A percentile compares a stretch with the other conserved stretches of the same genome.
Evolutionary conservation across 2,113 vertebrate genomes (phyloP).

Genomic region (Coturnix japonica): DNA sequence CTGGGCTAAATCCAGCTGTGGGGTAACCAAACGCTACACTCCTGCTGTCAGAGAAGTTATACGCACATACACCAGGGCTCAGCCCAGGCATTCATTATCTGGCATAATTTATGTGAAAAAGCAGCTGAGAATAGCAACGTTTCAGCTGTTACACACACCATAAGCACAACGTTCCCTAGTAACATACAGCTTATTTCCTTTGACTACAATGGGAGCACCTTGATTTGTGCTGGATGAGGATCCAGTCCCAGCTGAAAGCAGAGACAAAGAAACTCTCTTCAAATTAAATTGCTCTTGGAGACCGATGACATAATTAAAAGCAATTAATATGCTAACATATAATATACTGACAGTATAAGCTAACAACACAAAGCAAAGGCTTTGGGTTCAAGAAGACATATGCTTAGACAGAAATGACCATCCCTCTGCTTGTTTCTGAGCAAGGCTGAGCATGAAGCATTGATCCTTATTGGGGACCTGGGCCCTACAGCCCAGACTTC

Average conservation of each 20-base stretch:
- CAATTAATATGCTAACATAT: not conserved
- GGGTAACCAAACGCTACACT: not conserved
- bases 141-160: slow-evolving; percentile 31
- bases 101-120: slow-evolving; percentile 50
- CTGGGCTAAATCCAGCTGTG: slow-evolving; percentile 48
- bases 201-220: not conserved
- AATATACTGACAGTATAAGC: not conserved
- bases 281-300: not conserved
- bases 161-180: slow-evolving; percentile 8
- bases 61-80: slow-evolving; percentile 5
- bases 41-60: slow-evolving; percentile 20
- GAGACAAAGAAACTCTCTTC: slow-evolving; percentile 16
- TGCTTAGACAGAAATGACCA: not conserved
- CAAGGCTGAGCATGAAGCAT: not conserved
- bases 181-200: not conserved
- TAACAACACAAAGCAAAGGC: not conserved
- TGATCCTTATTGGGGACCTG: not conserved
- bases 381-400: not conserved
- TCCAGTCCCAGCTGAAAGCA: not conserved
- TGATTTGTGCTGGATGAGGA: not conserved
- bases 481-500: not conserved
- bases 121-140: slow-evolving; percentile 31
- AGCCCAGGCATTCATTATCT: slow-evolving; percentile 61
- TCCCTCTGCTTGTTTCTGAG: not conserved
- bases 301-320: not conserved